Percentiles rank a stretch among this genome's conserved stretches.
These are phyloP conservation scores for Aromia moschata DNA, from an alignment of 2,888 invertebrate species.

Conservation along the genomic window DNA sequence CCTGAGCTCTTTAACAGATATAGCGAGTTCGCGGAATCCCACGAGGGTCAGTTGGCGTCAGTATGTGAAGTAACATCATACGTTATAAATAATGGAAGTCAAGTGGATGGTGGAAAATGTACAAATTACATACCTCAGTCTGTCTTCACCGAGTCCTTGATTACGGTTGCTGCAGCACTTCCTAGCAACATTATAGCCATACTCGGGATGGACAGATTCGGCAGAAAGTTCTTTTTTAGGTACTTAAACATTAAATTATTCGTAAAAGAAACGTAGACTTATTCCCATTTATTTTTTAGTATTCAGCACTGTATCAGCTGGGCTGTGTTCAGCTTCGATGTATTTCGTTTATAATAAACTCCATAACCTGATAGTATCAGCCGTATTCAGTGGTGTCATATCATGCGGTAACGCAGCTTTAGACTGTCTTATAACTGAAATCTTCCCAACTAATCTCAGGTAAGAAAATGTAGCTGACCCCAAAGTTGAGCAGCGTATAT, in stretches of 20 bases:
- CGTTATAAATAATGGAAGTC: constrained; percentile 72
- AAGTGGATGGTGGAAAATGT: constrained; percentile 69
- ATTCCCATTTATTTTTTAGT: constrained; percentile 68
- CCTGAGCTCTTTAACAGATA: constrained; percentile 93
- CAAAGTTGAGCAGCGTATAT: not conserved
- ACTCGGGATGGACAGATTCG: constrained; percentile 83
- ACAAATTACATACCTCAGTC: constrained; percentile 78
- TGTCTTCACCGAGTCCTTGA: constrained; percentile 87
- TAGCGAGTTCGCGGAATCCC: constrained; percentile 78
- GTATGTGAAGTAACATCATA: constrained; percentile 82
- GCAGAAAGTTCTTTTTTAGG: constrained; percentile 88
- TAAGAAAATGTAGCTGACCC: constrained; percentile 57
- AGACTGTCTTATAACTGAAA: constrained; percentile 92
- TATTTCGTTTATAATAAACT: constrained; percentile 85
- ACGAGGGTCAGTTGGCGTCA: constrained; percentile 73
- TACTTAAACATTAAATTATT: not conserved
- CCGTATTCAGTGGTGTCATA: constrained; percentile 86
- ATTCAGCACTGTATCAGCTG: constrained; percentile 86
- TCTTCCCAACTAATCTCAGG: constrained; percentile 92
- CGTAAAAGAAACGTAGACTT: constrained; percentile 14
- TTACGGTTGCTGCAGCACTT: constrained; percentile 85
- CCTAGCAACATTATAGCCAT: constrained; percentile 87
- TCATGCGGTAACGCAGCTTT: constrained; percentile 90
- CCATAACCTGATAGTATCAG: constrained; percentile 84
- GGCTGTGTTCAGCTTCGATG: constrained; percentile 84